These are phyloP conservation scores for Cebidichthys violaceus DNA, from an alignment of 2,113 vertebrate species.

Conservation along the genomic window DNA sequence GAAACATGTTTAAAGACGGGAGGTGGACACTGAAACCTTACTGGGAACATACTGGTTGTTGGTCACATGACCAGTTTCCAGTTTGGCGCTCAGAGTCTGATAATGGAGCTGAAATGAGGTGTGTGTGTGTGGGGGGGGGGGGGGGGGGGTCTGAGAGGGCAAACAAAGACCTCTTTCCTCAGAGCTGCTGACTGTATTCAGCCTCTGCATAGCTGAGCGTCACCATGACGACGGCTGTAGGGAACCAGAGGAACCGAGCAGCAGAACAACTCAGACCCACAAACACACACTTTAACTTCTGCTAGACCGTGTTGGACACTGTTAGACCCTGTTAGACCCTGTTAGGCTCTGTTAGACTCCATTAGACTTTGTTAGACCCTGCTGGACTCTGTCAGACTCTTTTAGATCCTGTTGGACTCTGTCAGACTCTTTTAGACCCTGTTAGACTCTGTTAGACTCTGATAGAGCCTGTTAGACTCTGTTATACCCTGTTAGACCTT, in stretches of 20 bases:
- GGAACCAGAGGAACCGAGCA: slow-evolving; percentile 36
- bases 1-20: background rate
- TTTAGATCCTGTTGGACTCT: too few relatives aligned
- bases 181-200: slow-evolving; percentile 67
- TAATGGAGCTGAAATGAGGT: slow-evolving; percentile 41
- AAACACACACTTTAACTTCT: background rate
- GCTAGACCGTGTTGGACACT: background rate
- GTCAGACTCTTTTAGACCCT: too few relatives aligned
- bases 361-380: too few relatives aligned
- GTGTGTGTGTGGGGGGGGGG: slow-evolving; percentile 25
- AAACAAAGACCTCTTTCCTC: slow-evolving; percentile 74
- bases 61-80: background rate
- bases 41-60: background rate
- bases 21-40: background rate
- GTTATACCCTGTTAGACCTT: too few relatives aligned
- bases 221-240: slow-evolving; percentile 68
- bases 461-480: too few relatives aligned
- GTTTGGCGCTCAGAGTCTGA: slow-evolving; percentile 5
- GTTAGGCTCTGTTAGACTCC: too few relatives aligned
- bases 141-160: slow-evolving; percentile 34
- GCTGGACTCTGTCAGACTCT: too few relatives aligned
- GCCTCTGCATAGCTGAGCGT: slow-evolving; percentile 69
- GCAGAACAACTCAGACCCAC: background rate
- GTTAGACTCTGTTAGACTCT: too few relatives aligned
- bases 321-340: too few relatives aligned